Evolutionary conservation across 2,888 invertebrate genomes (phyloP).

Genomic region (Monochamus alternatus): DNA sequence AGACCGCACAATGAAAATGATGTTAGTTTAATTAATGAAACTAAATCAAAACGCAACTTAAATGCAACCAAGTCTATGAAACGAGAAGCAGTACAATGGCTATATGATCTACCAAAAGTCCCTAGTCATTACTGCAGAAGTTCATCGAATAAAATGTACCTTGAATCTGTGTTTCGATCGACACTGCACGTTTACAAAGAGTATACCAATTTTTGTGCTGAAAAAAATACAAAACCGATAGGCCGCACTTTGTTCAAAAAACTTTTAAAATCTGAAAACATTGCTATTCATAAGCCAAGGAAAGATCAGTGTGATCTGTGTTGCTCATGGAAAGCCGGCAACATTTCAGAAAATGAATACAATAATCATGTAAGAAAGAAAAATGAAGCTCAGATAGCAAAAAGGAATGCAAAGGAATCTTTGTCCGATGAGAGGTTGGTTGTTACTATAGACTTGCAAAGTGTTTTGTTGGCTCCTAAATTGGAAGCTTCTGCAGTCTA

Average conservation of each 20-base stretch:
- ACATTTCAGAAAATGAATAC: constrained; percentile 13
- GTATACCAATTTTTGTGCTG: background rate
- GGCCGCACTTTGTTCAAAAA: constrained; percentile 12
- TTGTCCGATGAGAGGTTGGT: constrained; percentile 19
- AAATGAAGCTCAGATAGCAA: constrained; percentile 17
- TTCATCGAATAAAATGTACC: constrained; percentile 21
- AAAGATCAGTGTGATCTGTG: constrained; percentile 33
- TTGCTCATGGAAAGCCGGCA: constrained; percentile 25
- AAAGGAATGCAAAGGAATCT: constrained; percentile 10
- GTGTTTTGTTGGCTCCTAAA: constrained; percentile 38
- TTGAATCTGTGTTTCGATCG: constrained; percentile 21
- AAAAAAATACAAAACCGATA: background rate
- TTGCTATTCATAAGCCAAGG: constrained; percentile 26
- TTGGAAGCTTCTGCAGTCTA: constrained; percentile 10
- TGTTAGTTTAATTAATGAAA: background rate
- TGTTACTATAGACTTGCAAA: constrained; percentile 41
- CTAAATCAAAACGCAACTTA: background rate
- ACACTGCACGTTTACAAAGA: background rate
- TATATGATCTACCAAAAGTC: constrained; percentile 16
- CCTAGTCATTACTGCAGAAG: constrained; percentile 29
- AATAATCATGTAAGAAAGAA: constrained; percentile 19
- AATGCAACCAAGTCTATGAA: background rate
- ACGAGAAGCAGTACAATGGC: background rate
- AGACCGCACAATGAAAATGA: background rate
- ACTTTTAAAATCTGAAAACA: constrained; percentile 25